These are phyloP conservation scores for Glareola pratincola DNA, from an alignment of 2,113 vertebrate species.

Conservation along the genomic window DNA sequence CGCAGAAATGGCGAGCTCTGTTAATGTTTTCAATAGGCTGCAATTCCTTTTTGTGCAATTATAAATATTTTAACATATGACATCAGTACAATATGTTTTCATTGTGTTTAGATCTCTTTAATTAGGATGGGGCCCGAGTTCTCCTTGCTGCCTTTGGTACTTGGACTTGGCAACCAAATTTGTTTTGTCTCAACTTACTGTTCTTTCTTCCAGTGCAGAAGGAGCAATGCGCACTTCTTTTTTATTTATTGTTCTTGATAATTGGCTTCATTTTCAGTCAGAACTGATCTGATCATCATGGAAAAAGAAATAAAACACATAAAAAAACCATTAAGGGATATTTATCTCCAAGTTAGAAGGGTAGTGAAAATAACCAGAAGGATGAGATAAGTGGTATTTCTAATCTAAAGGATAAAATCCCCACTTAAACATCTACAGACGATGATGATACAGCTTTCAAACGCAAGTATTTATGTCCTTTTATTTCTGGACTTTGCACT, in stretches of 20 bases:
- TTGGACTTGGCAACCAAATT: conserved; percentile 64
- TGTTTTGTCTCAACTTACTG: conserved; percentile 62
- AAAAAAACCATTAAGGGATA: conserved; percentile 67
- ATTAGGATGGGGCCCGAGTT: conserved; percentile 66
- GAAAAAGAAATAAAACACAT: conserved; percentile 71
- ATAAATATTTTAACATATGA: conserved; percentile 72
- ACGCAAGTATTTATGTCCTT: conserved; percentile 58
- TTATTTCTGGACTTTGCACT: conserved; percentile 59
- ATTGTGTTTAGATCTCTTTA: conserved; percentile 68
- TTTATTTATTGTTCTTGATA: conserved; percentile 74
- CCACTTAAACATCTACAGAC: conserved; percentile 64
- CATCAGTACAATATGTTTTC: conserved; percentile 68
- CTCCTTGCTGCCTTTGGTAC: conserved; percentile 63
- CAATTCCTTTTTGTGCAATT: conserved; percentile 57
- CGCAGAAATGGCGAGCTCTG: background rate
- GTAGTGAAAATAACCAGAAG: conserved; percentile 72
- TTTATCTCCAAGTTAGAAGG: conserved; percentile 67
- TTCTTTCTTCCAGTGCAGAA: conserved; percentile 54
- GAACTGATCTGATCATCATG: conserved; percentile 65
- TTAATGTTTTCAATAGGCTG: conserved; percentile 55
- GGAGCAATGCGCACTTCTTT: conserved; percentile 27
- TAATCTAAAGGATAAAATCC: conserved; percentile 63
- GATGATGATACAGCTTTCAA: conserved; percentile 48
- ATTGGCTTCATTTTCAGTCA: conserved; percentile 66
- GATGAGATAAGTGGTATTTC: conserved; percentile 70